Evolutionary conservation across 2,888 invertebrate species (phyloP), one percentile per base, ranked within the genome.

Genomic region (Dichetophora obliterata): DNA sequence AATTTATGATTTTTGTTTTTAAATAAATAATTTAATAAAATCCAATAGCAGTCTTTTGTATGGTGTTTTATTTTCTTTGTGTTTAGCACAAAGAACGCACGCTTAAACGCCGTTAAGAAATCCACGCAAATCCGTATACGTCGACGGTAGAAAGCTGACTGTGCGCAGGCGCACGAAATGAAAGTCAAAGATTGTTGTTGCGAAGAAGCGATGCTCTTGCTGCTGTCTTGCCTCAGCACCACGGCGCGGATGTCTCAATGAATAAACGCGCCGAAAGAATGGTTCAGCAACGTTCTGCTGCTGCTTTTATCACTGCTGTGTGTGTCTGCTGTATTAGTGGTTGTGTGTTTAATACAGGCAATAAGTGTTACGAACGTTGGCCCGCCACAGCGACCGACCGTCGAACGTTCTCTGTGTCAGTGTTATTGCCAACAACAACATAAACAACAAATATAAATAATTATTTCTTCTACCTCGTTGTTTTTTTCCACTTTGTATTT

Each of bases 121-220:
- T 85, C 83, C 86, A 82, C 85, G 85, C 86, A 88, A 89, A 88
- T 88, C 89, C 89, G 88, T 85, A 87, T 87, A 88, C 89, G 88
- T 86, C 87, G 86, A 89, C 87, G 89, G 88, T 87, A 88, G 88
- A 89, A 89, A 89, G 87, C 87, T 87, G 87, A 89, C 89, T 89
- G 89, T 88, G 89, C 88, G 87, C 86, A 85, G 88, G 89, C 88
- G 89, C 88, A 83, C 83, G 83, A 86, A 88, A 88, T 85, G 86
- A 87, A 88, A 88, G 87, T 86, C 87, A 82, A 79, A 81, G 81
- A 80, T 81, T 78, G 81, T 75, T 75, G 77, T 77, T 74, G 78
- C 72, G 65, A 68, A 75, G 75, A 76, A 50, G 52, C 63, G 63
- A 34, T 50, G 73, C 63, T 61, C 71, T 27, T 22, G 22, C 57